phyloP scores from a whole-genome alignment of 2,888 invertebrate species.

The Caenorhabditis sp. region DNA sequence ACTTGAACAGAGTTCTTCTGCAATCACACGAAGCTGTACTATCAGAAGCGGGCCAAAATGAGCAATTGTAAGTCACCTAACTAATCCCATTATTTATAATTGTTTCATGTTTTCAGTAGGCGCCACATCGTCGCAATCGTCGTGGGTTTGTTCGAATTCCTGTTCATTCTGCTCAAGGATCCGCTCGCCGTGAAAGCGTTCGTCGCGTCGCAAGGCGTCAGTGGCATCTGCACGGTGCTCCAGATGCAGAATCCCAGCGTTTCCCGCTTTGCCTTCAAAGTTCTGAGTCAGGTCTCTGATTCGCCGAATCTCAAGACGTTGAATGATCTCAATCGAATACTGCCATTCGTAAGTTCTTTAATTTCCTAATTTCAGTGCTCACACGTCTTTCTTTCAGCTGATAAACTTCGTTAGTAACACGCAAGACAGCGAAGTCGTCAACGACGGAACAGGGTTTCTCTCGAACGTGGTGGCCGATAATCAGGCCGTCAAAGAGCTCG shows the following conservation, averaged over 20 bases:
- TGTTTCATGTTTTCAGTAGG: no score
- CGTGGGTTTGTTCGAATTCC: slow-evolving; percentile 24
- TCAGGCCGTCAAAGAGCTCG: slow-evolving; percentile 34
- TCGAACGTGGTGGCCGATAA: slow-evolving; percentile 49
- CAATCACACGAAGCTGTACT: no score
- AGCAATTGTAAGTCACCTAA: no score
- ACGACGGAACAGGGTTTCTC: slow-evolving; percentile 48
- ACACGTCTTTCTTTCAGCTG: slow-evolving; percentile 7
- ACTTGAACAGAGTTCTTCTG: no score
- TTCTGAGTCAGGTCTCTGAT: slow-evolving; percentile 41
- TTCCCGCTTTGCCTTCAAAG: slow-evolving; percentile 12
- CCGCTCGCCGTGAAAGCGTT: slow-evolving; percentile 21
- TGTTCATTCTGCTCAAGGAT: slow-evolving; percentile 30
- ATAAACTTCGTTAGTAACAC: not conserved
- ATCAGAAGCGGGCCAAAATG: no score
- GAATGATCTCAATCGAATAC: no score
- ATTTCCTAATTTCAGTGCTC: no score
- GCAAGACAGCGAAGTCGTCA: slow-evolving; percentile 17
- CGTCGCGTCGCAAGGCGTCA: slow-evolving; percentile 15
- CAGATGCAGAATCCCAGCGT: not conserved
- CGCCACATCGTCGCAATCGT: no score
- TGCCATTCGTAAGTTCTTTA: slow-evolving; percentile 40
- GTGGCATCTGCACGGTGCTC: slow-evolving; percentile 2
- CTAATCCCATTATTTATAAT: no score
- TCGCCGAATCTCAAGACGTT: slow-evolving; percentile 16